Evolutionary conservation across 2,113 vertebrate genomes (phyloP).

Genomic region (Chaenocephalus aceratus): DNA sequence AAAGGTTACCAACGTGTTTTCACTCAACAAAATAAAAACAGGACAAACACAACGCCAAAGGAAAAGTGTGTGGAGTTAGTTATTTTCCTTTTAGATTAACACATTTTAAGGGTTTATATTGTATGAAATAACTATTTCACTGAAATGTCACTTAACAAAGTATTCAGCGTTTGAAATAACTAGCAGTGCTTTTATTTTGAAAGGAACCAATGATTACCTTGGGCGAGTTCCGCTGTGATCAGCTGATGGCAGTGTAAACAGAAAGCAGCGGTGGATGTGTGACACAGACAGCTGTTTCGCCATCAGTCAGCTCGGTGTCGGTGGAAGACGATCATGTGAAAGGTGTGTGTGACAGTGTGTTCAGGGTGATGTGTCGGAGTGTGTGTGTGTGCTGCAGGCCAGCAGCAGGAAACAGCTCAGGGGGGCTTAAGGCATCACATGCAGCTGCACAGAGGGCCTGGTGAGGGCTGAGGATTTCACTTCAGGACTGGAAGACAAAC

Average conservation of each 20-base stretch:
- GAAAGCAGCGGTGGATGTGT: slow-evolving; percentile 1
- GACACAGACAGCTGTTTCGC: background rate
- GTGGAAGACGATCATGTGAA: background rate
- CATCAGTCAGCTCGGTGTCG: background rate
- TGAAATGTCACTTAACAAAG: accelerated
- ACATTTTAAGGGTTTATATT: accelerated
- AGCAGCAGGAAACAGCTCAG: slow-evolving; percentile 33
- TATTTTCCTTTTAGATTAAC: background rate
- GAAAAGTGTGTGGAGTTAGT: accelerated
- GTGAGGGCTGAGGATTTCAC: slow-evolving; percentile 19
- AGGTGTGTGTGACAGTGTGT: background rate
- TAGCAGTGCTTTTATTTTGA: slow-evolving; percentile 59
- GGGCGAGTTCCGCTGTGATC: slow-evolving; percentile 57
- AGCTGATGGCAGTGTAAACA: slow-evolving; percentile 78
- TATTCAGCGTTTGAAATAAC: background rate
- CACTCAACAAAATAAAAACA: background rate
- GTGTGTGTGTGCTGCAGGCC: background rate
- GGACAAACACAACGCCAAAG: background rate
- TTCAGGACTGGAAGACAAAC: background rate
- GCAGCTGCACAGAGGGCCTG: slow-evolving; percentile 30
- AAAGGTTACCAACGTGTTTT: slow-evolving; percentile 10
- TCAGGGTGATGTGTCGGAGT: slow-evolving; percentile 10
- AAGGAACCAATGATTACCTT: background rate
- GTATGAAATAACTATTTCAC: accelerated
- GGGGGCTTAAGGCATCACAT: slow-evolving; percentile 51